Base-by-base conservation (phyloP, 2,113 vertebrate genomes). In the Catharus minimus region DNA sequence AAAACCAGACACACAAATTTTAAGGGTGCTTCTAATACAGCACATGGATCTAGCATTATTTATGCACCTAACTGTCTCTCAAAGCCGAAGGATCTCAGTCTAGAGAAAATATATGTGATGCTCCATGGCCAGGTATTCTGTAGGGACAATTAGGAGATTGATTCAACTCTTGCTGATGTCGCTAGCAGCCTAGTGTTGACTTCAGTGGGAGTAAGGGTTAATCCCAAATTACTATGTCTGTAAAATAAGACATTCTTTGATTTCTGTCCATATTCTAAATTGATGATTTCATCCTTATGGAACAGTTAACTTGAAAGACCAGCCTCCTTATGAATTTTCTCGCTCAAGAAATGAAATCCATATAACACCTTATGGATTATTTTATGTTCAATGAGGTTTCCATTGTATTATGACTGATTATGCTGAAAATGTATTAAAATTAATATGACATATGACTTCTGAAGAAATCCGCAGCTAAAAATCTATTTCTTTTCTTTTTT, bases 341-440 rank as follows among this genome's bases (percentile, higher is more conserved):
- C 33, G 76, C 71, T 90, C 50, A 79, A 93, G 50, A 87, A 88
- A 67, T 76, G 9, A 90, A 90, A 86, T 61, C 27, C 30, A 8
- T 55, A 30, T 43, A 93, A 24, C 38, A 86, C 33, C 5, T 90
- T 88, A 84, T 33, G 74, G 69, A 82, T 86, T 94, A 79, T 89
- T 89, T 79, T 89, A 62, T 85, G 15, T 52, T 89, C 74, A 85
- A 52, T 89, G 84, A 62, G 14, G 58, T 96, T 95, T 95, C 88
- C 95, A 90, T 90, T 95, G 74, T 89, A 56, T 67, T 82, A 84
- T 87, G 71, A 86, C 36, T 85, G 83, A 79, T 89, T 76, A 62
- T 2, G 5, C 46, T 77, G 62, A 79, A 93, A 92, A 90, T 41
- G 15, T 56, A 86, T 87, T 89, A 85, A 82, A 93, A 94, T 93